These are phyloP conservation scores for Lepidocyrtoides sp. DNA, from an alignment of 2,888 invertebrate genomes.

Conservation along the genomic window DNA sequence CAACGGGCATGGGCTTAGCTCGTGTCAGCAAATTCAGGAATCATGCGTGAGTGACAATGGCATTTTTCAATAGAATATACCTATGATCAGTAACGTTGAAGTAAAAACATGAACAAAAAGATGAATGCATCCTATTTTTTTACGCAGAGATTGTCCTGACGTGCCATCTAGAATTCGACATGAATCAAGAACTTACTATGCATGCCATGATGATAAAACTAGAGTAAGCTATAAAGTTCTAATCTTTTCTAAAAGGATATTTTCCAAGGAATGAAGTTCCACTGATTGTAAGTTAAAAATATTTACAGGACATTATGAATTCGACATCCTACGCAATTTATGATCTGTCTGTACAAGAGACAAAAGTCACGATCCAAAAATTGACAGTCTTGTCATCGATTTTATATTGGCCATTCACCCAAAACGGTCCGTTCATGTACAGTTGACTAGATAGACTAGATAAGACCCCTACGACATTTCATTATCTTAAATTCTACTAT, in stretches of 20 bases:
- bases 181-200: conserved; percentile 79
- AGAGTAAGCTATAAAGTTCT: conserved; percentile 68
- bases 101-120: not conserved
- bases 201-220: conserved; percentile 80
- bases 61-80: not conserved
- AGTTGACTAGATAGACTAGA: conserved; percentile 85
- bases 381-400: conserved; percentile 82
- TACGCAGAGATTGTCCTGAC: conserved; percentile 82
- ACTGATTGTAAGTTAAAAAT: not conserved
- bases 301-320: conserved; percentile 83
- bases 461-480: conserved; percentile 70
- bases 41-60: conserved; percentile 79
- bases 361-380: conserved; percentile 77
- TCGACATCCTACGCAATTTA: conserved; percentile 84
- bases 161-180: conserved; percentile 80
- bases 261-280: too few species aligned
- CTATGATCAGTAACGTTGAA: not conserved
- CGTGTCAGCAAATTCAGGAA: conserved; percentile 84
- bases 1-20: conserved; percentile 76
- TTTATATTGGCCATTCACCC: conserved; percentile 85
- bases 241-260: not conserved
- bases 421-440: conserved; percentile 82
- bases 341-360: conserved; percentile 76
- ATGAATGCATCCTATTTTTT: not conserved
- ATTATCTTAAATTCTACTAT: not conserved